phyloP scores from a whole-genome alignment of 2,797 vertebrate species.

The Centroberyx gerrardi region DNA sequence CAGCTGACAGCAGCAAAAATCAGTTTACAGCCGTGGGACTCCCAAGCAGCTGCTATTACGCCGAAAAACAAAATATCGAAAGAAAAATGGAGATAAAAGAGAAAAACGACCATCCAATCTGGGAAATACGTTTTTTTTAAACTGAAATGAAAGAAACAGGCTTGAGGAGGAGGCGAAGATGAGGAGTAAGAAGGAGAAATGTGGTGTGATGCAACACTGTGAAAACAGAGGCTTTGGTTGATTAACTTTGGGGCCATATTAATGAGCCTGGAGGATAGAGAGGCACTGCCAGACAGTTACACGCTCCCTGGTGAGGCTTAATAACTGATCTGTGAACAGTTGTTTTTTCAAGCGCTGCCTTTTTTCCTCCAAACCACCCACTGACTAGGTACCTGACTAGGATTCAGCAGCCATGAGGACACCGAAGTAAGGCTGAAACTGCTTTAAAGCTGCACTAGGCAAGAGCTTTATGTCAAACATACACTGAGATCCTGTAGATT shows the following conservation, averaged over 20 bases:
- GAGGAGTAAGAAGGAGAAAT: conserved; percentile 24
- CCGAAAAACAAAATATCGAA: background rate
- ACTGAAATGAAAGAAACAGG: background rate
- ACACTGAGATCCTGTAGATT: no score
- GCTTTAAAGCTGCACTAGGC: no score
- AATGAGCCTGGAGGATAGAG: background rate
- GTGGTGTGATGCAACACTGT: conserved; percentile 24
- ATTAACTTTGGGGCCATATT: conserved; percentile 22
- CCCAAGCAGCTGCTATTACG: background rate
- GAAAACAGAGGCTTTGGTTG: conserved; percentile 36
- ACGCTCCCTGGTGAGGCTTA: conserved; percentile 15
- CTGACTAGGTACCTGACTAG: conserved; percentile 20
- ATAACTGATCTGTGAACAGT: conserved; percentile 54
- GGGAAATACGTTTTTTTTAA: background rate
- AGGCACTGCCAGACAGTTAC: conserved; percentile 35
- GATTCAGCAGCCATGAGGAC: no score
- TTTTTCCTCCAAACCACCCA: conserved; percentile 19
- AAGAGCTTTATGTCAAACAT: no score
- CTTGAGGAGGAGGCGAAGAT: conserved; percentile 25
- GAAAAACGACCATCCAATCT: background rate
- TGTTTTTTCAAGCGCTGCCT: conserved; percentile 24
- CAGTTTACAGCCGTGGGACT: background rate
- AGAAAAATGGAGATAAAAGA: background rate
- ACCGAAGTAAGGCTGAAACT: no score
- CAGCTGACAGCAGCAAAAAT: conserved; percentile 1